A percentile compares a stretch with the other conserved stretches of the same genome.
phyloP scores from a whole-genome alignment of 2,113 vertebrate species.

The Halichoerus grypus region DNA sequence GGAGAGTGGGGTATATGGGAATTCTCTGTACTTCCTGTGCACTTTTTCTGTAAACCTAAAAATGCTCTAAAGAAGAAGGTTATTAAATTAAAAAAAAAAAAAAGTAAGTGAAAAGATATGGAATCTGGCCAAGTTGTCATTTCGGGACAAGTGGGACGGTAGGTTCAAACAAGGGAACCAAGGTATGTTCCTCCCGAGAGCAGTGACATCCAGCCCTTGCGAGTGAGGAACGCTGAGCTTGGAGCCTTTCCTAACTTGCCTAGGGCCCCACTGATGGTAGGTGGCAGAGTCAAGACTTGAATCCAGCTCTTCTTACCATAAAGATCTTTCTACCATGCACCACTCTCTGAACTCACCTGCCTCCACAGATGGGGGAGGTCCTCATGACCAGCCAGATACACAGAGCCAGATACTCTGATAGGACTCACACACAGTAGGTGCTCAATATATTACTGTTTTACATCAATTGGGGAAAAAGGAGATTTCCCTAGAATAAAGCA shows the following conservation, averaged over 20 bases:
- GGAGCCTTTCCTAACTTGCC: background rate
- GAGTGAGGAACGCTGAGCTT: no score
- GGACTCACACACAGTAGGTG: background rate
- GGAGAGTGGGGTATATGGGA: background rate
- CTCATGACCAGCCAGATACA: background rate
- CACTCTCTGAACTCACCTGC: background rate
- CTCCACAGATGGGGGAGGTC: rapidly evolving
- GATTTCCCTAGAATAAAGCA: background rate
- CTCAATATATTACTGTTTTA: background rate
- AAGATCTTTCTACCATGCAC: background rate
- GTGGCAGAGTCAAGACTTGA: background rate
- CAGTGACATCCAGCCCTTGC: background rate
- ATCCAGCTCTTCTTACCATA: background rate
- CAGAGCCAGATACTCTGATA: background rate
- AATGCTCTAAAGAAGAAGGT: background rate
- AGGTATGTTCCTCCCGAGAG: background rate
- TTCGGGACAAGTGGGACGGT: background rate
- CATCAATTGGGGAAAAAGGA: background rate
- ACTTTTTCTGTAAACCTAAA: background rate
- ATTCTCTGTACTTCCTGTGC: background rate
- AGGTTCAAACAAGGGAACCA: background rate
- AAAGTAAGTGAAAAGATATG: background rate
- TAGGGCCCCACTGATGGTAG: background rate
- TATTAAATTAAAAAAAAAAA: background rate
- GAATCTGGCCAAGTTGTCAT: background rate